Evolutionary conservation across 1,140 invertebrate species (phyloP), one percentile per base, ranked within the genome.

Genomic region (Neotoxoptera formosana): DNA sequence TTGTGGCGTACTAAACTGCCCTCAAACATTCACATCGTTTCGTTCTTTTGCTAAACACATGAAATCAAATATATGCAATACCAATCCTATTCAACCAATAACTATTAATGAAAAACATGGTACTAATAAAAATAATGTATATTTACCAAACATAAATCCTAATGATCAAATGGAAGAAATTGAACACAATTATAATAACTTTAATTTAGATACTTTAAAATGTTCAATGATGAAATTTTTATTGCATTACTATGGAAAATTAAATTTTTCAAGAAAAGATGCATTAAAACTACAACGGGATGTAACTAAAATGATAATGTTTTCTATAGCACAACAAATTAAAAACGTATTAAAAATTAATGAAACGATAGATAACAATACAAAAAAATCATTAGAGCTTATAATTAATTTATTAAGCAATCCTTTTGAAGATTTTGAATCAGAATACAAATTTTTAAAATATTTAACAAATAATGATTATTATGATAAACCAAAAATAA

Each of bases 211-310:
- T 88, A 34, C 25, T 51, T 88, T 48, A 88, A 88, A 88, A 47
- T n/a, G 14, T 47, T 30, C 47, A 23, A 48, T 87, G 25, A 47
- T 48, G 34, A 36, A 20, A 83, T 83, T 83, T 36, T 41, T 7
- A 34, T 83, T 83, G 81, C 81, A 83, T 81, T 48, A 87, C 30
- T 48, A 87, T n/a, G 45, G 86, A 87, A 45, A 87, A 87, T 87
- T 87, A 25, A 86, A 86, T 86, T 86, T 86, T 47, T 86, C 45
- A 17, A 45, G 45, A 87, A 87, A 48, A 87, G 45, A 87, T 14
- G 86, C 86, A n/a, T n/a, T 87, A 17, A 7, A 87, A 47, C 41
- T 87, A 14, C 45, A 87, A 48, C 86, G 7, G 8, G 17, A 53
- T 53, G 20, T 53, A 53, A 53, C 86, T n/a, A 87, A 87, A 30